Base-by-base conservation (phyloP, 2,888 invertebrate species). In the Rhagonycha lutea region DNA sequence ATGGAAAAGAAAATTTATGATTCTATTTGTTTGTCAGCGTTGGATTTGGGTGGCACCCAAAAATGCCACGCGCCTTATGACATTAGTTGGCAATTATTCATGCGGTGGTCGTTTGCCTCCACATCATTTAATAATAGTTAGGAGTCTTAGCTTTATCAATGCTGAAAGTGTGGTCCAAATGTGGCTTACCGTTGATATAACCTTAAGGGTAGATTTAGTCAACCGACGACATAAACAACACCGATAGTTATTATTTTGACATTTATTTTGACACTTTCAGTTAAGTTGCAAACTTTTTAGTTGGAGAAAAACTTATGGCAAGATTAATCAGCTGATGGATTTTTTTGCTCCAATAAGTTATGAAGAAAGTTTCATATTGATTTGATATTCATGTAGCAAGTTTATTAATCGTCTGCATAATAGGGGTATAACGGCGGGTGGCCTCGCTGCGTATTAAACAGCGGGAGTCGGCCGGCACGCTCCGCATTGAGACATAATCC, bases 11-110 rank as follows among this genome's bases (percentile, higher is more conserved):
- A 47, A 12, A 47, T 47, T 47, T 47, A 47, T 47, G 47, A 28
- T 68, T 68, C 68, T n/a, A 63, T 63, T 18, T 63, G 24, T 23
- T 23, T 63, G 23, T 23, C 12, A 63, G 14, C 18, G 18, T 14
- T 26, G 68, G 12, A 26, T 26, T 47, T 47, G 47, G 47, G 47
- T 47, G 47, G 47, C 74, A 72, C 74, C 70, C 75, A 69, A 74
- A 73, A 71, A 74, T 68, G 84, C 79, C 85, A 83, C 85, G 85
- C 83, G 84, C 73, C 83, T n/a, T 29, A 74, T 29, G 74, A 79
- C 84, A 83, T 83, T 84, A 84, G 81, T 81, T 82, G 82, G 81
- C 82, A 81, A 84, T 85, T 84, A 85, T 84, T 84, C 84, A 85
- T 83, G 81, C 83, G 82, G 81, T 80, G 82, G 82, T 80, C 82